Conservation (phyloP, 2,797 vertebrate species). For the Takifugu ocellatus region DNA sequence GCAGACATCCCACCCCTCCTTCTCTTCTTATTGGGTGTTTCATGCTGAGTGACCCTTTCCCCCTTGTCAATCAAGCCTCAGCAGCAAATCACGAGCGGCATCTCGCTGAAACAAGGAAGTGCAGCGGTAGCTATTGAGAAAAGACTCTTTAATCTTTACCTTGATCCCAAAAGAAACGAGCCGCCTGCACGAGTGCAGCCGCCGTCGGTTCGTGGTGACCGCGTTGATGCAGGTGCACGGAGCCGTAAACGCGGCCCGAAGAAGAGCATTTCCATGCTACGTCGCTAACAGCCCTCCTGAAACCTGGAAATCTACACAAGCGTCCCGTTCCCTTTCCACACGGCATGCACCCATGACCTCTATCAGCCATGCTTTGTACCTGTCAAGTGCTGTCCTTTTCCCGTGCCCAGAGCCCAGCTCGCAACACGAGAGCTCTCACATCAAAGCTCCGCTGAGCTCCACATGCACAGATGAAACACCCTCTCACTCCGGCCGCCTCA, state of each 20-base stretch:
- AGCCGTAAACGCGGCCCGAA: conserved; percentile 22
- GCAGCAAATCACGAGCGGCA: conserved; percentile 52
- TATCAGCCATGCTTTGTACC: conserved; percentile 79
- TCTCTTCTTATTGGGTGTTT: conserved; percentile 63
- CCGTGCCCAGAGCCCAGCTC: conserved; percentile 71
- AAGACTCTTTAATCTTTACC: conserved; percentile 39
- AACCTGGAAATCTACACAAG: conserved; percentile 47
- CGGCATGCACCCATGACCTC: conserved; percentile 67
- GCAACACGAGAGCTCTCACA: conserved; percentile 74
- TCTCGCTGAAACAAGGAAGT: conserved; percentile 51
- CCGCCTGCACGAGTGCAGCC: conserved; percentile 5
- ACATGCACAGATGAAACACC: conserved; percentile 73
- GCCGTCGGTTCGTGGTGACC: conserved; percentile 31
- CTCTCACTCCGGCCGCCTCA: conserved; percentile 66
- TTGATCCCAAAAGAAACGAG: conserved; percentile 31
- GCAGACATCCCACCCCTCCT: conserved; percentile 55
- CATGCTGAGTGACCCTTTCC: conserved; percentile 53
- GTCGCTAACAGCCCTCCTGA: conserved; percentile 25
- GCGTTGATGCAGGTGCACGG: conserved; percentile 10
- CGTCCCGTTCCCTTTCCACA: conserved; percentile 57
- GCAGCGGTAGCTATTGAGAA: conserved; percentile 50
- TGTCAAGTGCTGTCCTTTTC: conserved; percentile 78
- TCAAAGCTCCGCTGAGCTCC: conserved; percentile 71
- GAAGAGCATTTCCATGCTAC: conserved; percentile 33
- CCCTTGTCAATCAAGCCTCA: conserved; percentile 54